Evolutionary conservation across 2,888 invertebrate genomes (phyloP).

Genomic region (Papilio protenor): DNA sequence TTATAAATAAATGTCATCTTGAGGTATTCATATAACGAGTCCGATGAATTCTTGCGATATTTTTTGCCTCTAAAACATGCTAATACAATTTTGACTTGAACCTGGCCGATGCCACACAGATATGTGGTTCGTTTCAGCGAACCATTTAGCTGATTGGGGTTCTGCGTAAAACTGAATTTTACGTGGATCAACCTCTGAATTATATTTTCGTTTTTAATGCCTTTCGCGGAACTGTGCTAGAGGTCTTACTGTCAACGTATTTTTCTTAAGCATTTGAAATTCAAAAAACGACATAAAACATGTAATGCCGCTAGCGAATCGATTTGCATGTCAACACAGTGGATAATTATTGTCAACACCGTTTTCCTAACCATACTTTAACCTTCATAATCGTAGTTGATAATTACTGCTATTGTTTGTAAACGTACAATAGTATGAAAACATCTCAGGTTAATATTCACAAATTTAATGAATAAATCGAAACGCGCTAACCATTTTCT

Average conservation of each 20-base stretch:
- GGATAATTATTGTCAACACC: not conserved
- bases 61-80: not conserved
- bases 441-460: conserved; percentile 6
- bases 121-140: not conserved
- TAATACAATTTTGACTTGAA: too few species aligned
- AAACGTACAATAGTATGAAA: not conserved
- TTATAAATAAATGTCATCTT: too few species aligned
- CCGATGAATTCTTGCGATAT: not conserved
- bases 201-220: not conserved
- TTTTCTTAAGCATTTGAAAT: not conserved
- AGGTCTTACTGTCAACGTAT: not conserved
- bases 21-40: not conserved
- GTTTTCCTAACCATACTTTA: conserved; percentile 23
- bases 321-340: not conserved
- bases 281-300: not conserved
- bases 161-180: not conserved
- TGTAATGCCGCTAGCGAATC: not conserved
- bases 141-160: not conserved
- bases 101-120: not conserved
- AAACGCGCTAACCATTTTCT: not conserved
- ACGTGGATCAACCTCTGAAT: not conserved
- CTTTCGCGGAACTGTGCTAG: not conserved
- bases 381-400: not conserved
- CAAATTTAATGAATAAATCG: not conserved
- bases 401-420: conserved; percentile 12